Conservation (phyloP, 2,113 vertebrate genomes). For the Perognathus longimembris region DNA sequence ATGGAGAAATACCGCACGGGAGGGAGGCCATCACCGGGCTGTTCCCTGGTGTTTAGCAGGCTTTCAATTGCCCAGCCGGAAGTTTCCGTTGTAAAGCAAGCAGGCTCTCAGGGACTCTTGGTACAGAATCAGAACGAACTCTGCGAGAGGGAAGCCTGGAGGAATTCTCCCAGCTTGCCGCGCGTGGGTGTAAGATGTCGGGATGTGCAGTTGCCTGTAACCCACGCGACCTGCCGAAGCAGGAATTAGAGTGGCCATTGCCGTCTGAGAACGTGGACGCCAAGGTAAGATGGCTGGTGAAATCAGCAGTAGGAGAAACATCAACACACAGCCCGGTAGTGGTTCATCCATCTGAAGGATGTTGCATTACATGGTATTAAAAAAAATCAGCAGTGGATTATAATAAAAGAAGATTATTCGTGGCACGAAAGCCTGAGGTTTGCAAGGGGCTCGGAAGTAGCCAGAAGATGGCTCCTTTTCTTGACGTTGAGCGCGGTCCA, state of each 20-base stretch:
- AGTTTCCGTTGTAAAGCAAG: conserved; percentile 35
- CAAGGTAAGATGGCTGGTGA: neutral
- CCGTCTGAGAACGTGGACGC: neutral
- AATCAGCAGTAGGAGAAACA: neutral
- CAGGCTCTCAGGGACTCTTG: neutral
- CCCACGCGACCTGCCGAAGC: neutral
- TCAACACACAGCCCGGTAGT: neutral
- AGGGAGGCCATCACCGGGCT: neutral
- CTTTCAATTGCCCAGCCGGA: conserved; percentile 12
- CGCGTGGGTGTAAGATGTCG: neutral
- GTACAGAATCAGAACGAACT: neutral
- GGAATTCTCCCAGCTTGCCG: neutral
- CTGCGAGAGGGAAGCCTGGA: conserved; percentile 2
- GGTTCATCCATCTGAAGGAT: neutral
- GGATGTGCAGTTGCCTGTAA: neutral
- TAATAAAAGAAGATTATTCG: neutral
- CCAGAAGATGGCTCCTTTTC: neutral
- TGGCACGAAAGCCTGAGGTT: neutral
- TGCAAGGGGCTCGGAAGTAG: neutral
- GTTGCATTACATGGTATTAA: neutral
- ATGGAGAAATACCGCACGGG: neutral
- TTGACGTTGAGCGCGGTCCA: neutral
- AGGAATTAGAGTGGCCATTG: neutral
- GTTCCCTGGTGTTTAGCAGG: neutral
- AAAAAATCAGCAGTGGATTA: neutral